These are phyloP conservation scores for Caenorhabditis brenneri DNA, from an alignment of 1,140 invertebrate species.

Conservation along the genomic window DNA sequence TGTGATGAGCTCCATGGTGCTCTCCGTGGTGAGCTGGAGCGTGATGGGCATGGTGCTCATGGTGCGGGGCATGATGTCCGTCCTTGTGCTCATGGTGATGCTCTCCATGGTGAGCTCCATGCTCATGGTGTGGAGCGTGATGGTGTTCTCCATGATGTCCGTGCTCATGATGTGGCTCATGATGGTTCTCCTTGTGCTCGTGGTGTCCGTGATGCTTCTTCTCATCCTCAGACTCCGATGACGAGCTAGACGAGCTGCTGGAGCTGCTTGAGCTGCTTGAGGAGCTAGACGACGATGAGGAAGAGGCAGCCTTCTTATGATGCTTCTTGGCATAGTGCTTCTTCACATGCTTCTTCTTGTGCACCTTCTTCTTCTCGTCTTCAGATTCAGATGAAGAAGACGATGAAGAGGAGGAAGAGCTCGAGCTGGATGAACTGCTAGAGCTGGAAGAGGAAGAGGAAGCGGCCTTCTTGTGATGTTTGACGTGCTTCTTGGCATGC, in stretches of 20 bases:
- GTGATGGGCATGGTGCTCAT: background rate
- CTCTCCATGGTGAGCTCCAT: background rate
- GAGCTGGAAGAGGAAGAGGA: background rate
- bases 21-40: background rate
- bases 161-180: background rate
- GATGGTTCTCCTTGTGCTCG: background rate
- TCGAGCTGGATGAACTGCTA: background rate
- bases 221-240: background rate
- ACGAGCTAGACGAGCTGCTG: background rate
- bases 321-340: no score
- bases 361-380: background rate
- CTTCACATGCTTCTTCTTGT: background rate
- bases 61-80: background rate
- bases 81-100: slow-evolving; percentile 3
- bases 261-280: background rate
- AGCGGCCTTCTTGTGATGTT: background rate
- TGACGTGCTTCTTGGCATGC: background rate
- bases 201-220: background rate
- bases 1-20: background rate
- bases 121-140: background rate
- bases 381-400: background rate
- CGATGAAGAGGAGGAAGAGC: background rate
- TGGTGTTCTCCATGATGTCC: background rate
- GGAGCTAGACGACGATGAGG: background rate
- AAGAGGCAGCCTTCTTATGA: background rate